phyloP scores from a whole-genome alignment of 2,113 vertebrate species.

The Leptodactylus fuscus region DNA sequence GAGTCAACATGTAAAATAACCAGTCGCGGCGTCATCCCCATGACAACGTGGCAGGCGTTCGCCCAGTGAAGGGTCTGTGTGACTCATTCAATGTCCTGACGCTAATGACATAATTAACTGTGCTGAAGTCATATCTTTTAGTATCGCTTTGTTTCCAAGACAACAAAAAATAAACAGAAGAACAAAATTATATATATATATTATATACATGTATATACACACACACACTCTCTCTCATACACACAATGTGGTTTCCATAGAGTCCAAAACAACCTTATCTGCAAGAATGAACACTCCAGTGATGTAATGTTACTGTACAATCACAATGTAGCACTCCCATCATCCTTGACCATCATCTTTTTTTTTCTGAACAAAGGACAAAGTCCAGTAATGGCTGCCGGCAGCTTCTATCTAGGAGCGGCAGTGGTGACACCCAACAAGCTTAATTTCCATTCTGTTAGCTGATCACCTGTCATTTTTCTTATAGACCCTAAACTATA shows the following conservation, averaged over 20 bases:
- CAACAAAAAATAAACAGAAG: neutral
- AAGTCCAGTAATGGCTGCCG: neutral
- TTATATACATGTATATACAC: no score
- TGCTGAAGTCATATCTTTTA: neutral
- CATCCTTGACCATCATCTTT: no score
- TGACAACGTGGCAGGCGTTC: neutral
- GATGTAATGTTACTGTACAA: no score
- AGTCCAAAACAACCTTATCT: no score
- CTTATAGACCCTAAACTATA: neutral
- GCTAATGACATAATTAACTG: neutral
- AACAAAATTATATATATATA: no score
- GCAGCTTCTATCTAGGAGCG: no score
- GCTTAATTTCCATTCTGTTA: neutral
- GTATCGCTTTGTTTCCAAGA: neutral
- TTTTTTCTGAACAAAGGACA: no score
- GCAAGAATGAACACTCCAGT: no score
- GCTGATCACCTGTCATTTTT: neutral
- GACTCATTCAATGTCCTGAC: constrained; percentile 7
- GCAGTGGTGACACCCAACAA: neutral
- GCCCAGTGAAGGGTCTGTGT: neutral
- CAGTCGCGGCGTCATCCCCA: neutral
- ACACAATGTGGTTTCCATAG: no score
- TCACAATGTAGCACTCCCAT: no score
- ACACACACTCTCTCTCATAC: no score
- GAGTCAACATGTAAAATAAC: neutral